Conservation (phyloP, 2,797 vertebrate genomes). For the Chaenodraco wilsoni region DNA sequence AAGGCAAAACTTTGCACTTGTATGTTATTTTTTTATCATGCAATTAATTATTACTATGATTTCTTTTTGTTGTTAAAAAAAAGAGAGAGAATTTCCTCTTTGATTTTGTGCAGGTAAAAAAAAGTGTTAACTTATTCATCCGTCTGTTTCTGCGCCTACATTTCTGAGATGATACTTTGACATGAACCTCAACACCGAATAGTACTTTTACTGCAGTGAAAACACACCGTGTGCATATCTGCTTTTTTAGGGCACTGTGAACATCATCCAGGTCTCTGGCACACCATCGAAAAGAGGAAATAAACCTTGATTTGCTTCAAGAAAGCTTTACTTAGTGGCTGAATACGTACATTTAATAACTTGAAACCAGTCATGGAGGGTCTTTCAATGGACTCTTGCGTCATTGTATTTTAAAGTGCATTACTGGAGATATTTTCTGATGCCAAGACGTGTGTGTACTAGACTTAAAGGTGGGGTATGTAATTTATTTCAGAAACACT, state of each 20-base stretch:
- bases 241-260: constrained; percentile 74
- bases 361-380: constrained; percentile 25
- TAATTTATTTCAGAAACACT: no score
- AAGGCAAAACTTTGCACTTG: constrained; percentile 72
- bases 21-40: constrained; percentile 49
- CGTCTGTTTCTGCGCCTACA: constrained; percentile 30
- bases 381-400: constrained; percentile 46
- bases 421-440: constrained; percentile 59
- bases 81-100: constrained; percentile 18
- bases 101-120: constrained; percentile 43
- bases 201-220: constrained; percentile 47
- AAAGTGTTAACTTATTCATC: constrained; percentile 24
- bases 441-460: constrained; percentile 48
- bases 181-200: constrained; percentile 56
- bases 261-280: constrained; percentile 61
- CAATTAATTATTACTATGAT: constrained; percentile 27
- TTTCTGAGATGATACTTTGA: constrained; percentile 33
- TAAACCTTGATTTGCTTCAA: constrained; percentile 53
- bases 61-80: not conserved
- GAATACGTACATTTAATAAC: constrained; percentile 54
- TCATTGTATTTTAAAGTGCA: constrained; percentile 50
- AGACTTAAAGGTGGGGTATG: not conserved
- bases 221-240: constrained; percentile 55
- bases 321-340: constrained; percentile 64
- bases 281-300: constrained; percentile 28